Evolutionary conservation across 2,113 vertebrate genomes (phyloP), one percentile per base, ranked within the genome.

Genomic region (Myotis yumanensis): DNA sequence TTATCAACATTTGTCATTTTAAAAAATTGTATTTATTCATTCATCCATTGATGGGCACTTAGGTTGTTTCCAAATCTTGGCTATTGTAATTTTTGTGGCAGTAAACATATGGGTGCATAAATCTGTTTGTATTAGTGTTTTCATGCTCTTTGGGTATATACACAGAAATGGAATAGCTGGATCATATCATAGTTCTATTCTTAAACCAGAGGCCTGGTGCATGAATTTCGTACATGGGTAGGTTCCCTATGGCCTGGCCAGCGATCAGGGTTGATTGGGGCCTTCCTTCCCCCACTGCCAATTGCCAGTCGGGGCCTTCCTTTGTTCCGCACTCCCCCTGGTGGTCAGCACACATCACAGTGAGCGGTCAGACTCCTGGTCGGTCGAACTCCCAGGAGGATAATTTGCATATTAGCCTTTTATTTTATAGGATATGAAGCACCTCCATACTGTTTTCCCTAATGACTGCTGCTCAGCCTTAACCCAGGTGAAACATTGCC

Each of bases 1-100:
- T 91, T 89, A 89, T 88, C 66, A 73, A 51, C 89, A 92, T 92
- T 40, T n/a, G 30, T 76, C 91, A 79, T 77, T 54, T 32, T 7
- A 66, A 59, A 59, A 54, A 89, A 89, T 30, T 9, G 23, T 28
- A 32, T 72, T 57, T 85, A 16, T 72, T 37, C 51, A 86, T 54
- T 86, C n/a, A 57, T 59, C 28, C 17, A 5, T 43, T 32, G 17
- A 57, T 72, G 52, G 68, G 43, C 69, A 14, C 7, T 15, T 72
- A 32, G 68, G 25, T 54, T 72, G 51, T 40, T 86, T 57, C 48
- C 84, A 54, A 30, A 72, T 40, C 10, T 30, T 30, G 15, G n/a
- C 51, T 71, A 3, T 40, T 86, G 16, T 86, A 72, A 72, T 72
- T 57, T 57, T 72, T 86, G 68, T 51, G 54, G 18, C n/a, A 86